Base-by-base conservation (phyloP, 2,797 vertebrate species). In the Brachyalestes nurse region DNA sequence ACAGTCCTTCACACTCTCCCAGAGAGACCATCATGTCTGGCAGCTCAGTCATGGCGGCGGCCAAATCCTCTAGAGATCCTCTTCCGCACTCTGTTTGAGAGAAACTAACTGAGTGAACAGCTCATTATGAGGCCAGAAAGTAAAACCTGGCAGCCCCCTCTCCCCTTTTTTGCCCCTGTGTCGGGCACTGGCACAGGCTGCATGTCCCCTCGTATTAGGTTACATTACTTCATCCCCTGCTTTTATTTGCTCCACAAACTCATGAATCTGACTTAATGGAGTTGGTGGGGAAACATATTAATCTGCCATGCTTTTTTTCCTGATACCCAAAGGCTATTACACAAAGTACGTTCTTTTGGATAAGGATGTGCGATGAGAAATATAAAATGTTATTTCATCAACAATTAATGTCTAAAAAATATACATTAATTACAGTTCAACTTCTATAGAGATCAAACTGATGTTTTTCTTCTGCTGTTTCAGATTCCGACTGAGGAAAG, bases 181-280 rank as follows among this genome's bases (percentile, higher is more conserved):
- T 80, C 79, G 84, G 76, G 21, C 53, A 81, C 84, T 88, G 89
- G 89, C 87, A 86, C 77, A 82, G 79, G 86, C 85, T 12, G 10
- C 81, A 88, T 85, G 87, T 87, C 85, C 81, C 89, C 87, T 89
- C 87, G 80, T 71, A 65, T 87, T 85, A 89, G 88, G 88, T 86
- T 84, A 85, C 77, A 89, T 89, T 88, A 90, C 84, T 90, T 90
- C 83, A 91, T 85, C 84, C 77, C 57, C 83, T 85, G n/a, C 64
- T 84, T 88, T 88, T 81, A 88, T 88, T 87, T 87, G 73, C 72
- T 86, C 71, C 82, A 83, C 71, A 88, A 86, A 79, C 83, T 82
- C 47, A 75, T 72, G 85, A 84, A 90, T 83, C 80, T 69, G 77
- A 53, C 55, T 77, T 80, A 66, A 71, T 57, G 74, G 86, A 81